Evolutionary conservation across 2,888 invertebrate genomes (phyloP), one percentile per base, ranked within the genome.

Genomic region (Merodon equestris): DNA sequence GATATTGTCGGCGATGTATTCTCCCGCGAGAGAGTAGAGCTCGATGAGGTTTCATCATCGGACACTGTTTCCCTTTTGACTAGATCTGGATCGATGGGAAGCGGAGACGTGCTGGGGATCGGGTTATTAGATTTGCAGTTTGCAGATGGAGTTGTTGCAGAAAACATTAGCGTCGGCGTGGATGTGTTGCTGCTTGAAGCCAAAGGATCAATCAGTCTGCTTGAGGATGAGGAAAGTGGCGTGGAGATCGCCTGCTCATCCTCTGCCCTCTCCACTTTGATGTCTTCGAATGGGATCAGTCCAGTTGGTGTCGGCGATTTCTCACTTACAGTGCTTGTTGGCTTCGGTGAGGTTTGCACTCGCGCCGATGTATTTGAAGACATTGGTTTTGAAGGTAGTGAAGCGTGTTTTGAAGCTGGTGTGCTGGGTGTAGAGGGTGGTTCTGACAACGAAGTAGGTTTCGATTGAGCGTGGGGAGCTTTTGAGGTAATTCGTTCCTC

Each of bases 11-110:
- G 13, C 15, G 53, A 10, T 27, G 56, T 2, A 18, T 50, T 64
- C 15, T 67, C 56, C 14, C 36, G 57, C 15, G 19, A 42, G 19
- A 51, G 19, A 10, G 40, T 10, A 15, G 61, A 71, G 9, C 27
- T 9, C 40, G 15, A 9, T 12, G 63, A 71, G 0, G 66, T 67
- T 5, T 87, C 87, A 1, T 87, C 87, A 9, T 86, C 88, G 5
- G 86, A 85, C 9, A 86, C 12, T 0, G 85, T 73, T 68, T 87
- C 87, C 27, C 85, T 82, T 54, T 87, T 87, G 1, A 85, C 82
- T 5, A 57, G 19, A 14, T 77, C 67, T 1, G 63, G 18, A 34
- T 72, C 45, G 12, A 73, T 14, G 5, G 57, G 45, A 19, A 75
- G n/a, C 0, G 19, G 13, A 13, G 42, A 56, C 9, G 56, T 44